Evolutionary conservation across 2,113 vertebrate species (phyloP).

Genomic region (Calyptomena viridis): DNA sequence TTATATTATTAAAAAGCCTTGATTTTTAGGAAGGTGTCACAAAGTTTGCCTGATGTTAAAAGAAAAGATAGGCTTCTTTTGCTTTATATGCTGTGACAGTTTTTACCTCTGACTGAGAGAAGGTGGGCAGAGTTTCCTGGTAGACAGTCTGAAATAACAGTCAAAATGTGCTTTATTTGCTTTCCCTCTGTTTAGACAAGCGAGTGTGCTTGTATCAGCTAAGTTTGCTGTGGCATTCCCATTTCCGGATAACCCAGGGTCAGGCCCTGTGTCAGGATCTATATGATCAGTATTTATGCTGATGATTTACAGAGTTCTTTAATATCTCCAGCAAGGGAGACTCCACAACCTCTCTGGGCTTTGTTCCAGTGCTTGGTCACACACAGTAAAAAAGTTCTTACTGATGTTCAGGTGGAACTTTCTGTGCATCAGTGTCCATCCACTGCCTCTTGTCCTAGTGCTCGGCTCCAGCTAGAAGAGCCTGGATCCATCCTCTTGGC

Average conservation of each 20-base stretch:
- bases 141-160: background rate
- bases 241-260: background rate
- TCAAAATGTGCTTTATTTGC: background rate
- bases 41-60: background rate
- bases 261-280: background rate
- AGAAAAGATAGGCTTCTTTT: background rate
- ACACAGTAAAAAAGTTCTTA: background rate
- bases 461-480: background rate
- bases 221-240: background rate
- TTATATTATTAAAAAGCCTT: background rate
- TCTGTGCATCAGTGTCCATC: background rate
- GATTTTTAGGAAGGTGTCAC: background rate
- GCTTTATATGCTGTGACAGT: background rate
- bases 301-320: background rate
- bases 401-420: background rate
- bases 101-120: background rate
- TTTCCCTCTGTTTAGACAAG: background rate
- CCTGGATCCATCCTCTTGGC: background rate
- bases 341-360: background rate
- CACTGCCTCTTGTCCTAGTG: background rate
- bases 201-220: background rate
- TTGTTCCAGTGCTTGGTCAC: background rate
- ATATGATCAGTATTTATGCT: background rate
- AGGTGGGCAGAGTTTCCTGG: background rate
- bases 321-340: background rate